Base-by-base conservation (phyloP, 2,113 vertebrate genomes). In the Philantomba maxwellii region DNA sequence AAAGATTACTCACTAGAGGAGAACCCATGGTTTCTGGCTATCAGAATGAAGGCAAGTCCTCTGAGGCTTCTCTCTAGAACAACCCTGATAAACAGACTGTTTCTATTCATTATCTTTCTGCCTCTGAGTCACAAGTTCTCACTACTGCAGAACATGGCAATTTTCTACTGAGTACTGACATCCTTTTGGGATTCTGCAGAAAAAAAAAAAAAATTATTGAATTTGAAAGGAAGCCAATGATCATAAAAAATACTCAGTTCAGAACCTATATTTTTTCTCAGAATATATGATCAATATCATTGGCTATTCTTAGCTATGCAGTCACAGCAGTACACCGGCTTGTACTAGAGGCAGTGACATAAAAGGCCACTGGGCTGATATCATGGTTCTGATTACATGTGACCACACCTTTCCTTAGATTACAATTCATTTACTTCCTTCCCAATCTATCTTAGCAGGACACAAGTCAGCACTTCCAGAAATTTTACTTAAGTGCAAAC, bases 41-140 rank as follows among this genome's bases (percentile, higher is more conserved):
- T n/a, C 2, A 3, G n/a, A 25, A 66, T n/a, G 78, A 57, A 91
- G 33, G 6, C 9, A 12, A 73, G 92, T 55, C 92, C 70, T 82
- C 80, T 77, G 85, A 66, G 75, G 14, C 4, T 92, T 96, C 55
- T 84, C 83, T 43, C 28, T 39, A 66, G 53, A 75, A 62, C 43
- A 86, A 51, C 36, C 12, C 33, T 64, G 28, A 7, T 47, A 85
- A 95, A 70, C 81, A 96, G 88, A 81, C 25, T 55, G 53, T 84
- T 94, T 92, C 93, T 92, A 73, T 83, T 92, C 92, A 93, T 66
- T 64, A 55, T 92, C 94, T 89, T 77, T 57, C 94, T 88, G 53
- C 80, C 66, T 96, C 92, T 92, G 95, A 97, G 92, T 97, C 96
- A 96, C 81, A 78, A 43, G 47, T 89, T 97, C 86, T 92, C 90